Base-by-base conservation (phyloP, 2,888 invertebrate species). In the Deilephila porcellus region DNA sequence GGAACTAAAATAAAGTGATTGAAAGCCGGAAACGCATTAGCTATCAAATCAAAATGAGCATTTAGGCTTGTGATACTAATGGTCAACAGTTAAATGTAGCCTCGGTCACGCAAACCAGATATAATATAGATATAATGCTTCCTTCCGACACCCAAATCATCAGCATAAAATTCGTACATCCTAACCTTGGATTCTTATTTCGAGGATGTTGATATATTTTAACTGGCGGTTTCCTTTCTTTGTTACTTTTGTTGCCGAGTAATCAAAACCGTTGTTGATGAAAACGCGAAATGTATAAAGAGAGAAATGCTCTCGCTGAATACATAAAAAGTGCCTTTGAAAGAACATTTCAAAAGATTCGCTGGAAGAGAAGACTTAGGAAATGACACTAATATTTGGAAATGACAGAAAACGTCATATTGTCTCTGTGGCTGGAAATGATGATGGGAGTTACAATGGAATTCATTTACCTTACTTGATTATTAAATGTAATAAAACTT, bases 61-160 rank as follows among this genome's bases (percentile, higher is more conserved):
- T 64, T 45, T 37, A 20, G 14, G 37, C 34, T 34, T n/a, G 25
- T 14, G 45, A 45, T 52, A 25, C 52, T 67, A 52, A 52, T 45
- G 25, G 25, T 45, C 67, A 11, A 45, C 25, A 34, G 37, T 63
- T n/a, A 67, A 52, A 25, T 25, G 20, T 20, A 67, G 45, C 67
- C 67, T 67, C 67, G 25, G 17, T 25, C 67, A 67, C 52, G 67
- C 67, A 67, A 45, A 63, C 19, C 67, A 67, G 52, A 67, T 67
- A 67, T 64, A 45, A 45, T 19, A 63, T 45, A 67, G 67, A 67
- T 67, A 67, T 67, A 52, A 45, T 67, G 25, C 3, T 67, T 67
- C 67, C 67, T 67, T 67, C 52, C 52, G 17, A 67, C 52, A 25
- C 45, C 67, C 67, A 17, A 25, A 17, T 37, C 64, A 11, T 7